A percentile compares a stretch with the other conserved stretches of the same genome.
phyloP scores from a whole-genome alignment of 2,888 invertebrate genomes.

The Caenorhabditis imperialis region DNA sequence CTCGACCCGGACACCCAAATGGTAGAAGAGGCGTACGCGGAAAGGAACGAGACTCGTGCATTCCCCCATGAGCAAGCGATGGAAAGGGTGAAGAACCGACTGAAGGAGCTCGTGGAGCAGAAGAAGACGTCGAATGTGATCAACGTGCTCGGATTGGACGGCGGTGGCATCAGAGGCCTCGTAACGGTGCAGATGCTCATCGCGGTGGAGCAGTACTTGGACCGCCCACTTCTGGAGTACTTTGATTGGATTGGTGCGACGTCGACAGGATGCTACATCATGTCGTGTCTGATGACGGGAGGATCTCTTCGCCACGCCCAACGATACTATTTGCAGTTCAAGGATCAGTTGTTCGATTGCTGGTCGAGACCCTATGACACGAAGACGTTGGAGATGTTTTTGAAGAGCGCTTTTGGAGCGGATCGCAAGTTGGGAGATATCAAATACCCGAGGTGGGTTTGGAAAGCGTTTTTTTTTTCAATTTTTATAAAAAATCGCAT shows the following conservation, averaged over 20 bases:
- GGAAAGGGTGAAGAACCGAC: slow-evolving; percentile 55
- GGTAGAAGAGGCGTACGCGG: slow-evolving; percentile 58
- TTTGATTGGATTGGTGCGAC: slow-evolving; percentile 97
- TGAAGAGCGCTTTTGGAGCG: slow-evolving; percentile 89
- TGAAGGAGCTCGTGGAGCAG: slow-evolving; percentile 57
- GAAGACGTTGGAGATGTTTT: slow-evolving; percentile 87
- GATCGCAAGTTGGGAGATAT: slow-evolving; percentile 90
- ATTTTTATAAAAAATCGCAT: not conserved
- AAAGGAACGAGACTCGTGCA: slow-evolving; percentile 47
- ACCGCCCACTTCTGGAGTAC: slow-evolving; percentile 79
- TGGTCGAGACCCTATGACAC: slow-evolving; percentile 89
- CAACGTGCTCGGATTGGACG: slow-evolving; percentile 87
- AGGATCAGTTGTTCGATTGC: slow-evolving; percentile 92
- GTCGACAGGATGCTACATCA: slow-evolving; percentile 90
- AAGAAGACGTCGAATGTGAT: slow-evolving; percentile 65
- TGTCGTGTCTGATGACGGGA: slow-evolving; percentile 86
- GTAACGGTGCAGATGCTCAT: slow-evolving; percentile 74
- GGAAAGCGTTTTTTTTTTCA: slow-evolving; percentile 1
- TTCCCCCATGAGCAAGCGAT: slow-evolving; percentile 59
- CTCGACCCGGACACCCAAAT: slow-evolving; percentile 61
- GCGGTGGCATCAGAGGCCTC: slow-evolving; percentile 91
- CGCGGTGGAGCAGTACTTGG: slow-evolving; percentile 67
- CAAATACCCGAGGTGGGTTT: slow-evolving; percentile 83
- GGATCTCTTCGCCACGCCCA: slow-evolving; percentile 84
- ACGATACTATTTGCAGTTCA: slow-evolving; percentile 92